Evolutionary conservation across 2,888 invertebrate species (phyloP).

Genomic region (Dexiosoma caninum): DNA sequence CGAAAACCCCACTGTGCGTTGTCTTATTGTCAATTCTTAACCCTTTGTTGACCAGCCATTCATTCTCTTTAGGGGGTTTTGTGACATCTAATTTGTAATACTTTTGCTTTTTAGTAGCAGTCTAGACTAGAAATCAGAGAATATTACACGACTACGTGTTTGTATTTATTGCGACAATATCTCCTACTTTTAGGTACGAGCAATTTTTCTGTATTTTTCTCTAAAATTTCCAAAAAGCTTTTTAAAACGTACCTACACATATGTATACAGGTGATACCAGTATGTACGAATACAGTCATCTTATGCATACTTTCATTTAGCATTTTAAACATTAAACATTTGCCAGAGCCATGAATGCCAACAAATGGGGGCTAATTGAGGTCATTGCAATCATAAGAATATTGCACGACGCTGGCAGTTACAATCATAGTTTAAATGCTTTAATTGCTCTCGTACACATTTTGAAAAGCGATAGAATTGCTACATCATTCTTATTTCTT

Average conservation of each 20-base stretch:
- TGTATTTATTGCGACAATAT: conserved; percentile 7
- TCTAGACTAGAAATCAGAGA: conserved; percentile 54
- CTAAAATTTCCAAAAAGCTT: too few relatives aligned
- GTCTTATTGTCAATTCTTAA: background rate
- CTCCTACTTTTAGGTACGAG: background rate
- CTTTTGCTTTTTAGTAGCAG: conserved; percentile 17
- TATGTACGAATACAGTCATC: too few relatives aligned
- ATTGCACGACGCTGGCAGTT: too few relatives aligned
- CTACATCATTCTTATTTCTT: too few relatives aligned
- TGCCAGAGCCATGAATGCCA: too few relatives aligned
- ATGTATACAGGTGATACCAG: background rate
- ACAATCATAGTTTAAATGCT: too few relatives aligned
- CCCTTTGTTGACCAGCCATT: background rate
- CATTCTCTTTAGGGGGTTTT: conserved; percentile 20
- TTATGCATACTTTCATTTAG: too few relatives aligned
- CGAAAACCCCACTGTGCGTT: background rate
- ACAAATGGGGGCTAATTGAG: conserved; percentile 39
- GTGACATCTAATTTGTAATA: conserved; percentile 44
- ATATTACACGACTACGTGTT: conserved; percentile 23
- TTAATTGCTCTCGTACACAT: too few relatives aligned
- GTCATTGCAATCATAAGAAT: conserved; percentile 35
- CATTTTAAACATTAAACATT: too few relatives aligned
- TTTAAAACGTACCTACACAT: too few relatives aligned
- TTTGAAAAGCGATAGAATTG: background rate
- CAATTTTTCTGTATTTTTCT: background rate